A percentile compares a stretch with the other conserved stretches of the same genome.
These are phyloP conservation scores for Ethmia dodecea DNA, from an alignment of 2,888 invertebrate genomes.

Conservation along the genomic window DNA sequence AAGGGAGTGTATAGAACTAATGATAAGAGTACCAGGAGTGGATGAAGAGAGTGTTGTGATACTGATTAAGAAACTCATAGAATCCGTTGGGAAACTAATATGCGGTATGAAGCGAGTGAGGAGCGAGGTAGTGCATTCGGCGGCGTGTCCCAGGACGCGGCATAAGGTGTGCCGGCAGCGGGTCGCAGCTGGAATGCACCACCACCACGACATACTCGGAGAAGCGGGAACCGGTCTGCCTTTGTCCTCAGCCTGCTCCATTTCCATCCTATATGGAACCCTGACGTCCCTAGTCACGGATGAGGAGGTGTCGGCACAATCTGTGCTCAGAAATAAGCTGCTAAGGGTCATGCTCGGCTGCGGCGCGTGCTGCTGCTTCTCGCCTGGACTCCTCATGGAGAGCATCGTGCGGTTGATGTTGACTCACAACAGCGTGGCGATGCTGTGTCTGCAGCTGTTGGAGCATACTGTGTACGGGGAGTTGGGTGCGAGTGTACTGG, in stretches of 20 bases:
- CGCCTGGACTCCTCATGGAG: constrained; percentile 68
- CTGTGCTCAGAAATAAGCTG: constrained; percentile 59
- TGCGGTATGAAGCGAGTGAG: constrained; percentile 76
- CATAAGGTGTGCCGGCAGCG: constrained; percentile 71
- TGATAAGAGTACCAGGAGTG: constrained; percentile 67
- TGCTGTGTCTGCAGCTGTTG: constrained; percentile 67
- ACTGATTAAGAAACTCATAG: constrained; percentile 73
- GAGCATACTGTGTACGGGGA: constrained; percentile 79
- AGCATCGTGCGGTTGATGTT: constrained; percentile 68
- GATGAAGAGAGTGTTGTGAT: constrained; percentile 49
- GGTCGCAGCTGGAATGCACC: constrained; percentile 68
- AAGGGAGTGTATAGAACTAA: constrained; percentile 72
- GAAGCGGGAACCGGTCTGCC: constrained; percentile 54
- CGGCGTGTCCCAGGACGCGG: constrained; percentile 65
- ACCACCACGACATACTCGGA: constrained; percentile 79
- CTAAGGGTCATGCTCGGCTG: constrained; percentile 74
- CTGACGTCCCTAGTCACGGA: constrained; percentile 67
- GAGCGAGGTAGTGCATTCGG: constrained; percentile 74
- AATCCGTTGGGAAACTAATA: constrained; percentile 74
- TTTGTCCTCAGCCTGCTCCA: constrained; percentile 69
- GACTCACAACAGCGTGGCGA: constrained; percentile 49
- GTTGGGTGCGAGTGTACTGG: constrained; percentile 66
- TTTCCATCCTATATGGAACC: constrained; percentile 75
- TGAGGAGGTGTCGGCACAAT: constrained; percentile 49
- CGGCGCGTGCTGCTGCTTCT: constrained; percentile 81